Percentiles rank a stretch among this genome's conserved stretches.
Evolutionary conservation across 2,797 vertebrate genomes (phyloP).

Genomic region (Rhinogobio ventralis): DNA sequence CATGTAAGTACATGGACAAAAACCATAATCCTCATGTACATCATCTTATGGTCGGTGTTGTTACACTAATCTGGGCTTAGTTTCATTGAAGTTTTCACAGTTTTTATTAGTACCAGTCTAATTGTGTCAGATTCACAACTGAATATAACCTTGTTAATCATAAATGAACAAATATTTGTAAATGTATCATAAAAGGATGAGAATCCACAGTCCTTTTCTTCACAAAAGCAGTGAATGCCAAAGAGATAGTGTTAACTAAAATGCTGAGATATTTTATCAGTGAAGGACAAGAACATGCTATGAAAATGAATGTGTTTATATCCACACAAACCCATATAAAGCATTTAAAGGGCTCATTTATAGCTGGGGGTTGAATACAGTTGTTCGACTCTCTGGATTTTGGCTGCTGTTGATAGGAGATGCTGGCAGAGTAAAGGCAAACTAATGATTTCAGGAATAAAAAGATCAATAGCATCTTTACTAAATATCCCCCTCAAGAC

Average conservation of each 20-base stretch:
- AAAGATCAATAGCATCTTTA: constrained; percentile 76
- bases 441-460: constrained; percentile 77
- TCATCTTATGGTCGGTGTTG: neutral
- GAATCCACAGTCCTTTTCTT: neutral
- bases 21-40: neutral
- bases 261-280: neutral
- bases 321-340: neutral
- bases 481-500: constrained; percentile 66
- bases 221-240: neutral
- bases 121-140: neutral
- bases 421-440: constrained; percentile 69
- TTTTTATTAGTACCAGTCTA: neutral
- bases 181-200: neutral
- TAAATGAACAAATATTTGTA: neutral
- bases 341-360: neutral
- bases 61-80: neutral
- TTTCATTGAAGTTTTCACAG: neutral
- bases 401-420: constrained; percentile 75
- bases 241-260: neutral
- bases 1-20: neutral
- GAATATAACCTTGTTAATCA: neutral
- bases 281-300: neutral
- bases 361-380: neutral
- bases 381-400: constrained; percentile 52
- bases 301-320: neutral